Percentiles rank a stretch among this genome's conserved stretches.
Conservation (phyloP, 2,888 invertebrate species). For the Venusia cambrica region DNA sequence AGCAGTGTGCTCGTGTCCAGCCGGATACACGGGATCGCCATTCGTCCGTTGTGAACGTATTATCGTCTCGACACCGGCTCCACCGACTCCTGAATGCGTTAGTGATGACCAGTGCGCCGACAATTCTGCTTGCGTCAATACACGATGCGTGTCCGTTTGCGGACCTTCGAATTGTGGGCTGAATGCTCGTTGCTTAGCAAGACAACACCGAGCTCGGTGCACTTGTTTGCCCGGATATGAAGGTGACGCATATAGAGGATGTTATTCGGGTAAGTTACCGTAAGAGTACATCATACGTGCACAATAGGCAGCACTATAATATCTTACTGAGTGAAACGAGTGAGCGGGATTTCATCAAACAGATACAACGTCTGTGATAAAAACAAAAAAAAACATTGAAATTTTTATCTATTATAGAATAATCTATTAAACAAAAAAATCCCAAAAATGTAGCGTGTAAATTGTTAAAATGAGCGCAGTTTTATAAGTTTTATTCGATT, state of each 20-base stretch:
- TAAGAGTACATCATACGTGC: too few relatives aligned
- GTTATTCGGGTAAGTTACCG: conserved; percentile 84
- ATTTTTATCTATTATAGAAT: too few relatives aligned
- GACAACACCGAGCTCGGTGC: conserved; percentile 90
- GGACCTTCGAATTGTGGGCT: conserved; percentile 86
- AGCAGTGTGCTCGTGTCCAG: conserved; percentile 91
- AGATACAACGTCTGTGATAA: too few relatives aligned
- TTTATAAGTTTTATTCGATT: too few relatives aligned
- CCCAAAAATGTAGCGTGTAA: too few relatives aligned
- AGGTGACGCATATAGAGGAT: conserved; percentile 90
- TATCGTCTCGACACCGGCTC: conserved; percentile 49
- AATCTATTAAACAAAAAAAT: too few relatives aligned
- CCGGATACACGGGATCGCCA: conserved; percentile 88
- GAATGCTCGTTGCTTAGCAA: conserved; percentile 89
- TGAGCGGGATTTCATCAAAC: too few relatives aligned
- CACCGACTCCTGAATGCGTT: conserved; percentile 87
- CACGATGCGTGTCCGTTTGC: conserved; percentile 89
- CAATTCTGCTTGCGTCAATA: conserved; percentile 90
- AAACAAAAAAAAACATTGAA: too few relatives aligned
- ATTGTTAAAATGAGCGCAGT: too few relatives aligned
- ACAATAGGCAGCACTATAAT: too few relatives aligned
- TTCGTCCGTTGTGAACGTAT: conserved; percentile 85
- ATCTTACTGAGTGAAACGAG: too few relatives aligned
- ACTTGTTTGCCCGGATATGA: conserved; percentile 90
- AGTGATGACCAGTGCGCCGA: conserved; percentile 90